Base-by-base conservation (phyloP, 2,797 vertebrate species). In the Clamator glandarius region DNA sequence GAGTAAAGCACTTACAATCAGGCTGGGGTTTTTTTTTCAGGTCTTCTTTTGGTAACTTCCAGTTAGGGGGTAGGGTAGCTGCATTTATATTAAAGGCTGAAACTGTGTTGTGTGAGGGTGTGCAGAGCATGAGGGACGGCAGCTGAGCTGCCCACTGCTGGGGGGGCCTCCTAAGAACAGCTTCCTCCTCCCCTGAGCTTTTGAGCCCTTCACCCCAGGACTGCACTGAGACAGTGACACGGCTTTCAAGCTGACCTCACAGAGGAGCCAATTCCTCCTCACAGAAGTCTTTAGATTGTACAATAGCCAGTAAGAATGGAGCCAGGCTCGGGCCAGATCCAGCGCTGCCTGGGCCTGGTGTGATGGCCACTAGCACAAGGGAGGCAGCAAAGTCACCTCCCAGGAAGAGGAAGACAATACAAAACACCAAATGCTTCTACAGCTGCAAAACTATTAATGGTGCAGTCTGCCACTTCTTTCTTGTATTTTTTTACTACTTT, bases 321-420 rank as follows among this genome's bases (percentile, higher is more conserved):
- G 42, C 11, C 11, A 1, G 28, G 72, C 63, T 41, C 42, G 28
- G n/a, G 21, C 19, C 50, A 23, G 46, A 24, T 4, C 15, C 20
- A 59, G 55, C 55, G 42, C 15, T 44, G 16, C 42, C 42, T 29
- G 50, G 14, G 62, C 33, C 67, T 46, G 50, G 6, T 25, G 23
- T 4, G 10, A 17, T 13, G 28, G 66, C 52, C 9, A 0, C 4
- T 20, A 5, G 44, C 17, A 2, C 7, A 4, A 17, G n/a, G 39
- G 19, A 44, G 42, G 50, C 15, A 35, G 13, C 42, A 73, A 29
- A 8, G 51, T 24, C 46, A 25, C 44, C 8, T 23, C 11, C 4
- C 0, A 2, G 3, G 48, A 35, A 26, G 12, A 35, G 13, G 31
- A 18, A 26, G 15, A 31, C 0, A 0, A 44, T 23, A 13, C 24